A percentile compares a stretch with the other conserved stretches of the same genome.
These are phyloP conservation scores for Corythornis leucogaster DNA, from an alignment of 2,797 vertebrate species.

Conservation along the genomic window DNA sequence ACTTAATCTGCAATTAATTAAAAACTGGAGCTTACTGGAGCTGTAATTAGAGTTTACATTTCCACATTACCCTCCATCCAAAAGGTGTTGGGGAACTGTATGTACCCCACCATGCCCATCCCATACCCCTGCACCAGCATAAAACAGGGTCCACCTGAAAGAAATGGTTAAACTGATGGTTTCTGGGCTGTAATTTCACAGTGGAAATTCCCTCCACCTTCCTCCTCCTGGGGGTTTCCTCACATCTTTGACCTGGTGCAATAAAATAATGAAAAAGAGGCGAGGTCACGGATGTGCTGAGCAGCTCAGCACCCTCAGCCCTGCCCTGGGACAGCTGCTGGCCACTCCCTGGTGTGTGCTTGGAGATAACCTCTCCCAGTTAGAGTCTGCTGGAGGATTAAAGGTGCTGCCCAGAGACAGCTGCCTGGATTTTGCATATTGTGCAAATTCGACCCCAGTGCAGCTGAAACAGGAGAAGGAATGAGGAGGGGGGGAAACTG, in stretches of 20 bases:
- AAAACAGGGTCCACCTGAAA: background rate
- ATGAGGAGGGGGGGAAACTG: background rate
- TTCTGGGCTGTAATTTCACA: background rate
- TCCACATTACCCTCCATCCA: background rate
- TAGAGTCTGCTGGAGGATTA: background rate
- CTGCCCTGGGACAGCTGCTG: background rate
- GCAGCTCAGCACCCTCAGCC: background rate
- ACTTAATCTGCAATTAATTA: background rate
- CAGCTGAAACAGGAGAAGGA: background rate
- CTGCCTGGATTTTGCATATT: background rate
- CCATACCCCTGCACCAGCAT: background rate
- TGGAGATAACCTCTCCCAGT: background rate
- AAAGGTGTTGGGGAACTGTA: background rate
- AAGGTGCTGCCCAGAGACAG: background rate
- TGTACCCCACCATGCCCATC: rapidly evolving
- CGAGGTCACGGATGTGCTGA: background rate
- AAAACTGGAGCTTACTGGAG: background rate
- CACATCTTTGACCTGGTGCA: background rate
- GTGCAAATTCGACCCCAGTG: background rate
- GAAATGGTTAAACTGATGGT: background rate
- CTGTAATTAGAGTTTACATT: background rate
- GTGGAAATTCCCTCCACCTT: background rate
- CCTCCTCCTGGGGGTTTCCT: background rate
- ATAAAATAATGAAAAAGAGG: background rate
- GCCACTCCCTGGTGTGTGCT: rapidly evolving